Percentiles rank a stretch among this genome's conserved stretches.
phyloP scores from a whole-genome alignment of 2,888 invertebrate genomes.

The Hypomecis atomaria region DNA sequence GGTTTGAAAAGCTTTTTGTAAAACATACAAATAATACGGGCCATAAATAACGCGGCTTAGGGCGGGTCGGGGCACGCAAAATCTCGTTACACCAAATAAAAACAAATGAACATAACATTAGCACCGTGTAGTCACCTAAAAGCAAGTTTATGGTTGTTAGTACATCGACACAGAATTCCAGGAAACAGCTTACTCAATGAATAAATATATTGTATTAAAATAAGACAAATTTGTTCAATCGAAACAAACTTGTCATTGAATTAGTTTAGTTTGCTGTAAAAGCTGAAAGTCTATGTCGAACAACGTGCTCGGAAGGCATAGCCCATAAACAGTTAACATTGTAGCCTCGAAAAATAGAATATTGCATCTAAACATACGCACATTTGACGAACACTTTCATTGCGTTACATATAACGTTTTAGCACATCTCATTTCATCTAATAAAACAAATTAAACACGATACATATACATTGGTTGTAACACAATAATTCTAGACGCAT shows the following conservation, averaged over 20 bases:
- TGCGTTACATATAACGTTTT: constrained; percentile 84
- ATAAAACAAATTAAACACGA: constrained; percentile 70
- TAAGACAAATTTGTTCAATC: no score
- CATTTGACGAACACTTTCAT: constrained; percentile 78
- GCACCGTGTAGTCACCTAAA: constrained; percentile 82
- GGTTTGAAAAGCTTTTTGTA: constrained; percentile 66
- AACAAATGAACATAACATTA: constrained; percentile 75
- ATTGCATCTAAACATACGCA: constrained; percentile 79
- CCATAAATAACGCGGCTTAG: constrained; percentile 79
- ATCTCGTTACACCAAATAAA: constrained; percentile 71
- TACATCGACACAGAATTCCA: constrained; percentile 69
- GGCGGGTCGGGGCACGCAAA: constrained; percentile 74
- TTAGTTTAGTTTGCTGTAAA: background rate
- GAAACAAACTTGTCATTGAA: no score
- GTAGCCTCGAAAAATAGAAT: constrained; percentile 66
- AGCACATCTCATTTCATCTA: constrained; percentile 79
- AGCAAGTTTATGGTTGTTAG: constrained; percentile 74
- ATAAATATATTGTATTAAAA: background rate
- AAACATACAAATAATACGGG: constrained; percentile 71
- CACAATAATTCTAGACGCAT: constrained; percentile 64
- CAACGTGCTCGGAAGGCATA: constrained; percentile 72
- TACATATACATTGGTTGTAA: constrained; percentile 36
- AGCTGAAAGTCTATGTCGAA: constrained; percentile 66
- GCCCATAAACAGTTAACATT: constrained; percentile 67
- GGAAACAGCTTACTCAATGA: constrained; percentile 32